These are phyloP conservation scores for Pavo muticus DNA, from an alignment of 2,113 vertebrate genomes.

Conservation along the genomic window DNA sequence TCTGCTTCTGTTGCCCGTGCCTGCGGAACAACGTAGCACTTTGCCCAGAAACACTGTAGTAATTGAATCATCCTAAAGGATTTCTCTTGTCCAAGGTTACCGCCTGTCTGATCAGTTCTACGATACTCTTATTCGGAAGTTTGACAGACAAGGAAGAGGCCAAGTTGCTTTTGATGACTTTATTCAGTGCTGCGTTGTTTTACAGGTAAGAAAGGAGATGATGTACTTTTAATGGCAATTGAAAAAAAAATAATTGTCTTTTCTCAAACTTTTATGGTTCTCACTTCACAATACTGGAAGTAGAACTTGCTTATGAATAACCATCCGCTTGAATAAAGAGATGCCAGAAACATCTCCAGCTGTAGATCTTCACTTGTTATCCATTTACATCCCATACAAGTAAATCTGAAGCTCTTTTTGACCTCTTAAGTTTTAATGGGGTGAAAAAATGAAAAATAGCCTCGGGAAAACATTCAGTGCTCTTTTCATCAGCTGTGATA, in stretches of 20 bases:
- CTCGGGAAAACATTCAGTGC: not conserved
- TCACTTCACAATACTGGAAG: not conserved
- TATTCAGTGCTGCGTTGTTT: conserved; percentile 97
- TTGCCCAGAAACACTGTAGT: not conserved
- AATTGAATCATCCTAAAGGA: conserved; percentile 3
- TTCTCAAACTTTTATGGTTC: not conserved
- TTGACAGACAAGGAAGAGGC: conserved; percentile 94
- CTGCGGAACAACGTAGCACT: not conserved
- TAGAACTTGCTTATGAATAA: not conserved
- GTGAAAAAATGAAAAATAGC: not conserved
- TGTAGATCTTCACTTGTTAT: not conserved
- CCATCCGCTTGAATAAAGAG: not conserved
- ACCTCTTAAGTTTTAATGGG: not conserved
- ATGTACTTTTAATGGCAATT: not conserved
- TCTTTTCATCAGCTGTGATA: not conserved
- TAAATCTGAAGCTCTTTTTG: not conserved
- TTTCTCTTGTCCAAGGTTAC: conserved; percentile 84
- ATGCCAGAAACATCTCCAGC: not conserved
- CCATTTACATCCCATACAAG: not conserved
- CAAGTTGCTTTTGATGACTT: conserved; percentile 99
- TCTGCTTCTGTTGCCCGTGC: not conserved
- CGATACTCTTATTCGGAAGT: conserved; percentile 93
- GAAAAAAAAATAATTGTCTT: not conserved
- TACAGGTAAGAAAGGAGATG: conserved; percentile 86
- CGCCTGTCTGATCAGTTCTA: conserved; percentile 97